A percentile compares a stretch with the other conserved stretches of the same genome.
phyloP scores from a whole-genome alignment of 2,888 invertebrate genomes.

The Tachina fera region DNA sequence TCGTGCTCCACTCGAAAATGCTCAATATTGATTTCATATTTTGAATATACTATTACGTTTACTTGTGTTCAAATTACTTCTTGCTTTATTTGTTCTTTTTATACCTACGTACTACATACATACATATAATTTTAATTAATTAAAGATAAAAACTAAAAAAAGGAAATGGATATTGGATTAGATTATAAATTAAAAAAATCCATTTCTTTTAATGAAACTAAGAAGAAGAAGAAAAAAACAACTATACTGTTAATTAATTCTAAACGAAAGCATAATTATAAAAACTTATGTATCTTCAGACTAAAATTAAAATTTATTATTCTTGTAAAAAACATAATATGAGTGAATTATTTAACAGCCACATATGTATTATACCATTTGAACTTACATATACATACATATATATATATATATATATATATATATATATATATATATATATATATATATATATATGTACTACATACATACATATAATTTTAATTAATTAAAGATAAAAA shows the following conservation, averaged over 20 bases:
- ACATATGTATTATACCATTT: slow-evolving; percentile 42
- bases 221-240: not conserved
- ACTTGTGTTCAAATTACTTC: not conserved
- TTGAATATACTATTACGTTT: too few species aligned
- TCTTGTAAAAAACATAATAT: slow-evolving; percentile 18
- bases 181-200: not conserved
- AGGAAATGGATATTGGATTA: not conserved
- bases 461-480: not conserved
- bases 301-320: slow-evolving; percentile 21
- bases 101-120: not conserved
- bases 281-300: slow-evolving; percentile 3
- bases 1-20: too few species aligned
- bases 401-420: too few species aligned
- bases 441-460: too few species aligned
- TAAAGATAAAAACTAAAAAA: not conserved
- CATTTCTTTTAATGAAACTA: not conserved
- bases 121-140: not conserved
- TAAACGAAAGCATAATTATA: slow-evolving; percentile 24
- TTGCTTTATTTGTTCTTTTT: not conserved
- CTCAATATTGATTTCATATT: too few species aligned
- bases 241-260: slow-evolving; percentile 24
- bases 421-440: too few species aligned
- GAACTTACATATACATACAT: slow-evolving; percentile 18
- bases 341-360: slow-evolving; percentile 5
- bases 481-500: not conserved